Evolutionary conservation across 2,113 vertebrate genomes (phyloP).

Genomic region (Phainopepla nitens): DNA sequence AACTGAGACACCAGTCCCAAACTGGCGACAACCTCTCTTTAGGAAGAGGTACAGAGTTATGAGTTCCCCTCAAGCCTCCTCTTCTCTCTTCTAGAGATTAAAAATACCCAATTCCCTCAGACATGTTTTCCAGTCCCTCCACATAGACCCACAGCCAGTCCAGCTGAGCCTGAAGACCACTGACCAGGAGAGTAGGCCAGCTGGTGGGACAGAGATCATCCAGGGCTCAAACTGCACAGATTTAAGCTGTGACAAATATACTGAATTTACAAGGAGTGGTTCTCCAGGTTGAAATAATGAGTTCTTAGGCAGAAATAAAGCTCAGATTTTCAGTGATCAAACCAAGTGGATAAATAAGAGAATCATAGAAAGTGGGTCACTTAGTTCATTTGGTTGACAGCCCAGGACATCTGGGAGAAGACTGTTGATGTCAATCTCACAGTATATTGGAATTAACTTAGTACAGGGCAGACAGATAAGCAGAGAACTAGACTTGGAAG

Average conservation of each 20-base stretch:
- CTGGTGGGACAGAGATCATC: not conserved
- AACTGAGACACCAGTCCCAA: rapidly evolving
- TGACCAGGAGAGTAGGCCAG: not conserved
- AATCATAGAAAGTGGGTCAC: not conserved
- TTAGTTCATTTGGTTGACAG: not conserved
- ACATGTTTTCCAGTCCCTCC: not conserved
- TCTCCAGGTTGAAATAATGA: not conserved
- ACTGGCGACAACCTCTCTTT: not conserved
- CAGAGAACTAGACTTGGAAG: not conserved
- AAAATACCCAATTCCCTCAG: not conserved
- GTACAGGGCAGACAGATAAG: not conserved
- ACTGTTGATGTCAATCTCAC: not conserved
- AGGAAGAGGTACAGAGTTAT: rapidly evolving
- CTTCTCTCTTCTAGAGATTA: not conserved
- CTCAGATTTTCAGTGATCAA: not conserved
- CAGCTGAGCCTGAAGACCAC: not conserved
- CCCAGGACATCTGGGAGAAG: not conserved
- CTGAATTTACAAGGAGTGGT: not conserved
- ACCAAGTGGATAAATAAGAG: not conserved
- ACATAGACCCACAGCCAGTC: not conserved
- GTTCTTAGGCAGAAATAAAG: not conserved
- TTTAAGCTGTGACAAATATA: not conserved
- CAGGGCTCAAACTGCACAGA: not conserved
- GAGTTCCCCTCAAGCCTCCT: rapidly evolving
- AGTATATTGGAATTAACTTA: not conserved